phyloP scores from a whole-genome alignment of 1,140 invertebrate genomes.

The Schlechtendalia chinensis region DNA sequence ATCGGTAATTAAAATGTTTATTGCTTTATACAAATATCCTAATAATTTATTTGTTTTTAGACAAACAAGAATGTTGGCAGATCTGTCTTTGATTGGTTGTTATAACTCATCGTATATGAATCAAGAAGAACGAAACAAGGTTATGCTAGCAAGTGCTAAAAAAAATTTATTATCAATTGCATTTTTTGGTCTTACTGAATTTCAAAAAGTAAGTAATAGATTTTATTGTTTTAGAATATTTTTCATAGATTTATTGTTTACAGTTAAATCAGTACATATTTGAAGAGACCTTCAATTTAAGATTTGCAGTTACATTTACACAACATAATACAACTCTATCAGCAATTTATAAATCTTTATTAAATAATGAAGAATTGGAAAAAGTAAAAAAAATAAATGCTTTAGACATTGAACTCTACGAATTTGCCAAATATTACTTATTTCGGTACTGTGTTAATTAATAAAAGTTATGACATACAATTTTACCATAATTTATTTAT shows the following conservation, averaged over 20 bases:
- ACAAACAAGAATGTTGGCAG: constrained; percentile 96
- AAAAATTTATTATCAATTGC: constrained; percentile 91
- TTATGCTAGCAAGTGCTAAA: constrained; percentile 92
- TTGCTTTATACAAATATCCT: neutral
- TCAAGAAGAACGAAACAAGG: constrained; percentile 67
- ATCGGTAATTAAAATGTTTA: constrained; percentile 58
- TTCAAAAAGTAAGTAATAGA: constrained; percentile 70
- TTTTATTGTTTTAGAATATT: neutral
- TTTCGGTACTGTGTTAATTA: constrained; percentile 59
- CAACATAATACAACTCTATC: constrained; percentile 88
- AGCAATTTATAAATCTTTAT: constrained; percentile 70
- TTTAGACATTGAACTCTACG: constrained; percentile 90
- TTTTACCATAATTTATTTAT: neutral
- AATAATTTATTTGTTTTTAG: constrained; percentile 56
- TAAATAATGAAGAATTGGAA: constrained; percentile 70
- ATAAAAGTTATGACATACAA: neutral
- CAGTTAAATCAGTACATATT: constrained; percentile 93
- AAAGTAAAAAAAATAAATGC: constrained; percentile 79
- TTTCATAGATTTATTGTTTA: constrained; percentile 47
- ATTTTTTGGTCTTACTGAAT: constrained; percentile 95
- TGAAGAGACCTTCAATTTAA: constrained; percentile 93
- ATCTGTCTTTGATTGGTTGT: constrained; percentile 90
- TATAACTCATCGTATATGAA: constrained; percentile 83
- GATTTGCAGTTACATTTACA: constrained; percentile 83
- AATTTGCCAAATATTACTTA: constrained; percentile 87